Evolutionary conservation across 2,888 invertebrate species (phyloP).

Genomic region (Thalpophila matura): DNA sequence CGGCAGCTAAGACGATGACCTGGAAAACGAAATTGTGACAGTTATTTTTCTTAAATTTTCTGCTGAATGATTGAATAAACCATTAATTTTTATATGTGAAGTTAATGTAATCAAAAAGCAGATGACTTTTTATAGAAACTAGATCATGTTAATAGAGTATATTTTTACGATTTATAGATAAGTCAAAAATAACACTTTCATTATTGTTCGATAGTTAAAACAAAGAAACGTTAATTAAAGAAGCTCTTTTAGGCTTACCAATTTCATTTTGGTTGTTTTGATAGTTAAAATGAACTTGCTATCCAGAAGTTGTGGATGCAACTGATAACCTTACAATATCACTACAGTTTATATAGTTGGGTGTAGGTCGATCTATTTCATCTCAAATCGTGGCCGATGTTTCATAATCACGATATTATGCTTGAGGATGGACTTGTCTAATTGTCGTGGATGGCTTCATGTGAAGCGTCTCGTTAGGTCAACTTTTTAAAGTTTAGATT

Average conservation of each 20-base stretch:
- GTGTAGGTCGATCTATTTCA: conserved; percentile 82
- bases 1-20: conserved; percentile 77
- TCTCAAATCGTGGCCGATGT: conserved; percentile 77
- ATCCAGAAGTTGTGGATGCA: conserved; percentile 68
- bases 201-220: too few species aligned
- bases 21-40: conserved; percentile 60
- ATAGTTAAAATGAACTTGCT: conserved; percentile 60
- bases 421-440: conserved; percentile 79
- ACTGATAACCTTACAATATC: conserved; percentile 80
- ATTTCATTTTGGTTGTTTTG: conserved; percentile 75
- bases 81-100: too few species aligned
- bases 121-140: neutral
- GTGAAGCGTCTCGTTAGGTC: conserved; percentile 52
- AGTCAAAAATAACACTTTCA: too few species aligned
- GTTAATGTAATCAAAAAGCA: too few species aligned
- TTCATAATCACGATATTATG: conserved; percentile 81
- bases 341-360: conserved; percentile 85
- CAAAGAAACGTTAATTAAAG: neutral
- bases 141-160: neutral
- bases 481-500: conserved; percentile 12
- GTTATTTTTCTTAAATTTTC: too few species aligned
- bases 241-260: conserved; percentile 68
- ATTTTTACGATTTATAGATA: neutral
- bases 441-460: conserved; percentile 78
- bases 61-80: too few species aligned